phyloP scores from a whole-genome alignment of 2,797 vertebrate species.

The Bradypus variegatus region DNA sequence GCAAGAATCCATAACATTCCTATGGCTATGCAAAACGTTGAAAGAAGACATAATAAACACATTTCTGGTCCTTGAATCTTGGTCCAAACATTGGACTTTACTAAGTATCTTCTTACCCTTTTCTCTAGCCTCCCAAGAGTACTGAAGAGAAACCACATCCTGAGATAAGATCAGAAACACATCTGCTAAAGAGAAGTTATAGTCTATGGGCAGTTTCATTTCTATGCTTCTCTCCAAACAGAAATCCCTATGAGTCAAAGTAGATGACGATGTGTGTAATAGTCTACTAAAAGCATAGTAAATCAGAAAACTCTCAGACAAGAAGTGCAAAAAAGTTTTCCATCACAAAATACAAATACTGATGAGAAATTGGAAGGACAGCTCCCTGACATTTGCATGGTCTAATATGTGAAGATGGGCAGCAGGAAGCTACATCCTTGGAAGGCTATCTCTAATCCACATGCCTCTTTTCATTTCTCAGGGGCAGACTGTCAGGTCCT shows the following conservation, averaged over 20 bases:
- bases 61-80: constrained; percentile 24
- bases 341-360: neutral
- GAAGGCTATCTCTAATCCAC: neutral
- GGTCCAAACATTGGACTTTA: constrained; percentile 32
- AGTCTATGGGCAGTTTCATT: constrained; percentile 26
- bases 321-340: neutral
- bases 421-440: neutral
- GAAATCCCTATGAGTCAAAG: neutral
- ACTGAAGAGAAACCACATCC: constrained; percentile 43
- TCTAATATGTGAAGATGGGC: neutral
- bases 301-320: neutral
- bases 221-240: neutral
- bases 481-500: neutral
- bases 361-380: neutral
- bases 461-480: neutral
- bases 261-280: neutral
- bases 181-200: neutral
- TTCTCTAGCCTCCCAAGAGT: neutral
- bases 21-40: neutral
- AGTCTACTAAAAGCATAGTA: neutral
- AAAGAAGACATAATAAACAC: constrained; percentile 35
- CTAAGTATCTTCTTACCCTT: neutral
- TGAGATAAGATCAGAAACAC: constrained; percentile 4
- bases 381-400: neutral
- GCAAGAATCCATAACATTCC: constrained; percentile 26